phyloP scores from a whole-genome alignment of 1,140 invertebrate species.

The Drosophila repletoides region DNA sequence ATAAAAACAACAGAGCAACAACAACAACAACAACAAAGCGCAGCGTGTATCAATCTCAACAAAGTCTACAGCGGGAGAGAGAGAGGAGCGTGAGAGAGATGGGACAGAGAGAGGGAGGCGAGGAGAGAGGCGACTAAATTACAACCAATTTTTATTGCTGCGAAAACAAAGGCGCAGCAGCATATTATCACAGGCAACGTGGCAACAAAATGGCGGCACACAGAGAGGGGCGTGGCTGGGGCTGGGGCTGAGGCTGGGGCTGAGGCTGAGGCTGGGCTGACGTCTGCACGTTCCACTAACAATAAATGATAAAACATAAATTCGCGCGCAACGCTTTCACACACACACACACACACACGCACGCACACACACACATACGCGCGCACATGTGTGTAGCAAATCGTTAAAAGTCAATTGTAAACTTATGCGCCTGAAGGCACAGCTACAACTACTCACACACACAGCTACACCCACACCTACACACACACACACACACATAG shows the following conservation, averaged over 20 bases:
- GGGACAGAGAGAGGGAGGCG: no score
- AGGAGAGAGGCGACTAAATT: constrained; percentile 58
- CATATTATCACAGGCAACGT: constrained; percentile 62
- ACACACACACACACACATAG: constrained; percentile 4
- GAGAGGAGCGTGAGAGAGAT: constrained; percentile 14
- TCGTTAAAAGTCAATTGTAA: constrained; percentile 81
- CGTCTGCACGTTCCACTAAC: constrained; percentile 71
- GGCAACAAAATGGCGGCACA: constrained; percentile 61
- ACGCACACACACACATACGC: constrained; percentile 1
- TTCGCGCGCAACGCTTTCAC: constrained; percentile 48
- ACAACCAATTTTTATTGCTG: constrained; percentile 80
- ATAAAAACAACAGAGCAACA: constrained; percentile 2
- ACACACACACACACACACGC: constrained; percentile 22
- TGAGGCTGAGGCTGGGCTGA: constrained; percentile 38
- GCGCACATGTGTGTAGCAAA: constrained; percentile 32
- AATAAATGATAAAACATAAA: constrained; percentile 82
- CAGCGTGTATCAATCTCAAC: constrained; percentile 69
- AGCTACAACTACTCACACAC: constrained; percentile 55
- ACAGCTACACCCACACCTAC: constrained; percentile 12
- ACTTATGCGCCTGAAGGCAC: constrained; percentile 67
- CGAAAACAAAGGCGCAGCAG: constrained; percentile 76
- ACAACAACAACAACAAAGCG: constrained; percentile 42
- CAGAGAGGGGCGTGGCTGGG: constrained; percentile 67
- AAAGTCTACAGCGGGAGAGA: constrained; percentile 14
- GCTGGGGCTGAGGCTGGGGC: no score